Evolutionary conservation across 1,140 invertebrate genomes (phyloP), one percentile per base, ranked within the genome.

Genomic region (Drosophila burlai): DNA sequence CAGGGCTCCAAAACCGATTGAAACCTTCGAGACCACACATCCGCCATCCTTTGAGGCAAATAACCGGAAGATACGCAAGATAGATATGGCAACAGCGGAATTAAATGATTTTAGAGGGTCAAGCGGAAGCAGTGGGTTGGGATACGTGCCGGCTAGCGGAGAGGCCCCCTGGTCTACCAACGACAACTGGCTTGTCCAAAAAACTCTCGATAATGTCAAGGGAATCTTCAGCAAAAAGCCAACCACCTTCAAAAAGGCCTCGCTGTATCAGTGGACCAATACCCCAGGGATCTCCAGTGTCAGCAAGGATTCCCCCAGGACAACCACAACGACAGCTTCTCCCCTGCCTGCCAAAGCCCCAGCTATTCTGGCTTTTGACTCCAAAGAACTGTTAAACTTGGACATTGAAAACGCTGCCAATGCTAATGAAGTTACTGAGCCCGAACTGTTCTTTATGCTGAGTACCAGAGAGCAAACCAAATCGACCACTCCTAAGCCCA

Each of bases 61-160:
- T 29, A 89, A 73, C 52, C 81, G 84, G 31, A 87, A 87, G 24
- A 84, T 89, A 45, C 84, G 84, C 6, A 87, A 89, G 57, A 87
- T 75, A 18, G 81, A 81, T 16, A 13, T 45, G 4, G 21, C 24
- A 16, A 24, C 18, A 10, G 63, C 36, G 8, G 54, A 24, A 26
- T 62, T 63, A 8, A 13, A 21, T 0, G 43, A 36, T 5, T 49
- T 43, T 0, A 42, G 26, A 2, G 8, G 10, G 11, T 29, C 63
- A 18, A 71, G 18, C 10, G 21, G 15, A 29, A 38, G 43, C n/a
- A 66, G 24, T 7, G 31, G 7, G 9, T 0, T 34, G 4, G 38
- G 50, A 5, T 47, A 60, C 2, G n/a, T 34, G 1, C 40, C 40
- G 15, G 16, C 54, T n/a, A 26, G 61, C 49, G 76, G 15, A 13